Evolutionary conservation across 2,113 vertebrate genomes (phyloP).

Genomic region (Forbesichthys agassizii): DNA sequence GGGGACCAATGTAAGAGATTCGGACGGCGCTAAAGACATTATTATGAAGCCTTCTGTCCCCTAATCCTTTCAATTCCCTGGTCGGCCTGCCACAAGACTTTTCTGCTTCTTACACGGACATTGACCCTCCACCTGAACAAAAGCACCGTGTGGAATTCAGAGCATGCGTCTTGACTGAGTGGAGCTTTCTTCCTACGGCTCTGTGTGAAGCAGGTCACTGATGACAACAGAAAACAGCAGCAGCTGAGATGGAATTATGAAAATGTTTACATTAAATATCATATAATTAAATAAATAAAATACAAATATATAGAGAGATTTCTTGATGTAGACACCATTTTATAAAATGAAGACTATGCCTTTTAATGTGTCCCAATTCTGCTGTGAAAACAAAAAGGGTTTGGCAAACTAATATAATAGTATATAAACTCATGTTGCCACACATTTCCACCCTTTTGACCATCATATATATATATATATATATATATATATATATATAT

Average conservation of each 20-base stretch:
- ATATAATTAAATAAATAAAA: not conserved
- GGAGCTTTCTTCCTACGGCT: slow-evolving; percentile 24
- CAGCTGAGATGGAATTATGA: too few relatives aligned
- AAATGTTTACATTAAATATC: not conserved
- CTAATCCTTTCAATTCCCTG: slow-evolving; percentile 60
- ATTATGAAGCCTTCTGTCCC: slow-evolving; percentile 36
- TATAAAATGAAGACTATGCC: too few relatives aligned
- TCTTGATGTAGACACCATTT: too few relatives aligned
- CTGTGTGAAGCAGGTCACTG: not conserved
- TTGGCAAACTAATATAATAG: too few relatives aligned
- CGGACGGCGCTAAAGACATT: slow-evolving; percentile 33
- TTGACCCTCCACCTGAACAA: slow-evolving; percentile 51
- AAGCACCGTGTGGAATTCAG: slow-evolving; percentile 38
- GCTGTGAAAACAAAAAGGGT: too few relatives aligned
- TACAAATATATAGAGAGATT: not conserved
- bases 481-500: too few relatives aligned
- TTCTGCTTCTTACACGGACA: slow-evolving; percentile 46
- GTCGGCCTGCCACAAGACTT: slow-evolving; percentile 29
- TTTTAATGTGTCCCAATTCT: too few relatives aligned
- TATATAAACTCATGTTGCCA: too few relatives aligned
- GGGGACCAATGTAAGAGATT: slow-evolving; percentile 33
- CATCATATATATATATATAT: too few relatives aligned
- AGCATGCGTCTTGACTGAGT: slow-evolving; percentile 39
- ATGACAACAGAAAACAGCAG: too few relatives aligned
- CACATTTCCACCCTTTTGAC: too few relatives aligned